Conservation (phyloP, 64 coral and sea anemone genomes). For the Montipora foliosa region DNA sequence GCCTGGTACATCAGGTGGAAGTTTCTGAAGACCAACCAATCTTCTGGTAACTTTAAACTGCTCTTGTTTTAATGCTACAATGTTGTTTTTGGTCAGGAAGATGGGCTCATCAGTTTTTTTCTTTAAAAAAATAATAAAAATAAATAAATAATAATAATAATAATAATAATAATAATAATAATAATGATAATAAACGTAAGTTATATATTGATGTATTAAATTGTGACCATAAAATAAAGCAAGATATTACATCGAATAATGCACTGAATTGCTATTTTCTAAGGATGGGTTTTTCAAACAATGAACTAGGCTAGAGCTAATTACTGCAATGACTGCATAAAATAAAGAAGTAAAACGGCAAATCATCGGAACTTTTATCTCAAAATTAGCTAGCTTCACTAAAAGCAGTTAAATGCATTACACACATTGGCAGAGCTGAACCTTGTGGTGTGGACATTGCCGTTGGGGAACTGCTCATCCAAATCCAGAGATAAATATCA, state of each 20-base stretch:
- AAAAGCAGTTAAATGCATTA: background rate
- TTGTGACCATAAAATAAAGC: no score
- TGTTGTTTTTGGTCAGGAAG: background rate
- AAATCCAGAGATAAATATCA: background rate
- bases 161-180: no score
- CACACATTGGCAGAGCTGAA: background rate
- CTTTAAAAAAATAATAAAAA: no score
- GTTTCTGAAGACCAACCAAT: background rate
- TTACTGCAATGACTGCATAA: background rate
- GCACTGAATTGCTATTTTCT: no score
- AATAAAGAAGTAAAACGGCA: no score
- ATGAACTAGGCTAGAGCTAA: no score
- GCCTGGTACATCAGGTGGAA: conserved; percentile 6
- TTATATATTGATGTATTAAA: background rate
- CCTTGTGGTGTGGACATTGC: background rate
- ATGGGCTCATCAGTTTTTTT: background rate
- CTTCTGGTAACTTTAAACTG: background rate
- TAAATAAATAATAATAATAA: no score
- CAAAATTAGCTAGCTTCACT: background rate
- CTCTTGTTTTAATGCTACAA: background rate
- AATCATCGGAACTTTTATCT: no score
- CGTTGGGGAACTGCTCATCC: background rate
- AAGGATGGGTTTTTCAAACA: no score
- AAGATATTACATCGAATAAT: no score
- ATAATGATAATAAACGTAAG: background rate